Conservation (phyloP, 2,888 invertebrate species). For the Patella depressa region DNA sequence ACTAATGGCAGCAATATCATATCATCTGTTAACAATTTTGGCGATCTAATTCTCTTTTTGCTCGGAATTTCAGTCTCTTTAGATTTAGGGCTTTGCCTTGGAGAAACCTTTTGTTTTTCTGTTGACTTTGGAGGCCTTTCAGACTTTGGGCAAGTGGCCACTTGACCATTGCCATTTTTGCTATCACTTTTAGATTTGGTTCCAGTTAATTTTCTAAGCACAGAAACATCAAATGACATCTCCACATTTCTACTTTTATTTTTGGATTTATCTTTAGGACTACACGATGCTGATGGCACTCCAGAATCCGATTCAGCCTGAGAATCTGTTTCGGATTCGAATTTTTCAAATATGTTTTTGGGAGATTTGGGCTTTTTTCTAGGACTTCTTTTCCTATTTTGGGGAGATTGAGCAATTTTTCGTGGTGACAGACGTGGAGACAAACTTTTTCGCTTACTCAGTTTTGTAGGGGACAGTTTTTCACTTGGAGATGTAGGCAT, state of each 20-base stretch:
- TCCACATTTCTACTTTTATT: no score
- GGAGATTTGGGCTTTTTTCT: neutral
- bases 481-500: no score
- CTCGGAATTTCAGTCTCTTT: neutral
- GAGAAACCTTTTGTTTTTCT: neutral
- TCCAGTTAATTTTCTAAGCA: no score
- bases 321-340: slow-evolving; percentile 20
- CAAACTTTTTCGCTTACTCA: no score
- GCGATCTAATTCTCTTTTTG: slow-evolving; percentile 30
- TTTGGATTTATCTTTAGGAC: no score
- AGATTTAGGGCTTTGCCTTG: neutral
- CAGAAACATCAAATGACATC: no score
- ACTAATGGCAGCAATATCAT: slow-evolving; percentile 28
- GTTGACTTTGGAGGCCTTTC: neutral
- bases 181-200: no score
- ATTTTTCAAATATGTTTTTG: slow-evolving; percentile 34
- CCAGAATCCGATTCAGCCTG: neutral
- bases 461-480: no score
- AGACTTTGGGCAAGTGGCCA: no score
- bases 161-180: no score
- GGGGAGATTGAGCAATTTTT: no score
- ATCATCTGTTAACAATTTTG: slow-evolving; percentile 31
- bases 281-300: neutral
- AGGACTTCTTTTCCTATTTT: slow-evolving; percentile 4
- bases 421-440: no score